Percentiles rank a stretch among this genome's conserved stretches.
Evolutionary conservation across 92 coral and sea anemone genomes (phyloP).

Genomic region (Desmophyllum pertusum): DNA sequence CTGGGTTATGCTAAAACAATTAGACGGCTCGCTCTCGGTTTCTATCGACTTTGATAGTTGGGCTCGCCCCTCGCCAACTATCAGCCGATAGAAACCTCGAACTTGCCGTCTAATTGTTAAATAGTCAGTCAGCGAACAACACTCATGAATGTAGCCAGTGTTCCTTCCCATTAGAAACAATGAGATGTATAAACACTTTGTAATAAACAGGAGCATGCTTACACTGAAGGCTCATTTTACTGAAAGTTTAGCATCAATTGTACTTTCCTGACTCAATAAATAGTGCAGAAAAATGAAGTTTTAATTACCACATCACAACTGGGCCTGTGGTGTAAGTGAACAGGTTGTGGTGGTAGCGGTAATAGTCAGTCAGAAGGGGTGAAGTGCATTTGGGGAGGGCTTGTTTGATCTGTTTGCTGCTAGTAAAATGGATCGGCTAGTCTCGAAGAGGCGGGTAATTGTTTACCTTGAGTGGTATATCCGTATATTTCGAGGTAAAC

Average conservation of each 20-base stretch:
- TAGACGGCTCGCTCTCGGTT: no score
- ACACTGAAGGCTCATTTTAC: background rate
- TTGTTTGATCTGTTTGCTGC: background rate
- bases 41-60: no score
- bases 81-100: no score
- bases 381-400: background rate
- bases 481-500: slow-evolving; percentile 44
- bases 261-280: background rate
- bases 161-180: background rate
- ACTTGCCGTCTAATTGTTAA: no score
- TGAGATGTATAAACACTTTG: background rate
- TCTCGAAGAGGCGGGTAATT: background rate
- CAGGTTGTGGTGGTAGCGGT: no score
- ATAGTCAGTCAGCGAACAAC: no score
- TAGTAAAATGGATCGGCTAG: background rate
- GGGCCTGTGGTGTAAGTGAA: no score
- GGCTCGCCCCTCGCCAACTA: no score
- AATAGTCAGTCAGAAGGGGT: background rate
- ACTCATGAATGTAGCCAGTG: background rate
- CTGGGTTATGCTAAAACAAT: no score
- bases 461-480: slow-evolving; percentile 52
- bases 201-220: background rate
- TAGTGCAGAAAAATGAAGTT: background rate
- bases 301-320: no score
- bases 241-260: background rate